Evolutionary conservation across 2,888 invertebrate genomes (phyloP), one percentile per base, ranked within the genome.

Genomic region (Pteria penguin): DNA sequence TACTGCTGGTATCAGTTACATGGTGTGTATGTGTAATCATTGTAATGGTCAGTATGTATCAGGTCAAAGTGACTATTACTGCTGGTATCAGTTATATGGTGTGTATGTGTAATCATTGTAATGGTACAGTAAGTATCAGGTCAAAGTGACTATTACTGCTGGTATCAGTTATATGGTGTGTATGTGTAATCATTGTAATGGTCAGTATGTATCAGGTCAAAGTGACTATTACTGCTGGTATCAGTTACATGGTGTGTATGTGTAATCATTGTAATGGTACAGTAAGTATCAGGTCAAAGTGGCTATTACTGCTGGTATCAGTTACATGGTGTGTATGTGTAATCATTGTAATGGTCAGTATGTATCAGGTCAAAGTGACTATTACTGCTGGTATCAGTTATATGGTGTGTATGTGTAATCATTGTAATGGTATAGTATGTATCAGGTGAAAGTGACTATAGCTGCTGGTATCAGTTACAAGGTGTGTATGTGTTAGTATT

Each of bases 21-120:
- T 97, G 79, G 98, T 98, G 97, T 98, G 98, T 91, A 96, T 98
- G 95, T 97, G 97, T 92, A 98, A 98, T 93, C 98, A 98, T 91
- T 95, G 95, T 84, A 95, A 96, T 89, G 97, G 97, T 87, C 95
- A 93, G 97, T 97, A 93, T 93, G 93, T 91, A 31, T 54, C 4
- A 11, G 11, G 32, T 22, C 1, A n/a, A 55, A 5, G 2, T 54
- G 54, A 11, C 0, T 60, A 1, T 60, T 26, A 18, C 26, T 60
- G 18, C 94, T 85, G 96, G 96, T 18, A 94, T 98, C 85, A 97
- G 98, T 90, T 98, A 98, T 2, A 94, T 97, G 79, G 98, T 98
- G 97, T 98, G 98, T 91, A 96, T 98, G 95, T 97, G 97, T 92
- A 24, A 26, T 27, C 60, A 45, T 45, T 45, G 22, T 22, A 57